Conservation (phyloP, 2,113 vertebrate species). For the Chloropsis cyanopogon region DNA sequence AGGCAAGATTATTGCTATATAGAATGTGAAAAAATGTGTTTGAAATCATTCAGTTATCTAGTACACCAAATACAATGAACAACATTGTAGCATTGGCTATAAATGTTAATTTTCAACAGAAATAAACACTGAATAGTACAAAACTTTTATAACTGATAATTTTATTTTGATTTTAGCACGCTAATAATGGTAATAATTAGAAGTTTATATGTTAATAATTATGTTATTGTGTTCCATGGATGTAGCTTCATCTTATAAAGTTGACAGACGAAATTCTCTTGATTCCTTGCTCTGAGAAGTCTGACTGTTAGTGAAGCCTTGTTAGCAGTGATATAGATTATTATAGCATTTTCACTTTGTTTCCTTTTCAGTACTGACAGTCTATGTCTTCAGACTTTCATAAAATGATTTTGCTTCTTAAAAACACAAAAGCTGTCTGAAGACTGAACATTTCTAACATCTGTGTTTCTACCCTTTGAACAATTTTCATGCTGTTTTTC, state of each 20-base stretch:
- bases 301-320: not conserved
- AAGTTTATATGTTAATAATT: not conserved
- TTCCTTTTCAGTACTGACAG: not conserved
- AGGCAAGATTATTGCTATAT: not conserved
- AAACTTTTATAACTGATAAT: not conserved
- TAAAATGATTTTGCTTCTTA: constrained; percentile 13
- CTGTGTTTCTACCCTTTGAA: constrained; percentile 1
- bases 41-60: not conserved
- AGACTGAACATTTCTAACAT: not conserved
- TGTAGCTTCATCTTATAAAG: not conserved
- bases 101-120: not conserved
- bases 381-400: not conserved
- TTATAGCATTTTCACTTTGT: not conserved
- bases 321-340: not conserved
- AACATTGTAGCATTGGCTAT: not conserved
- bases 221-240: not conserved
- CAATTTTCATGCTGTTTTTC: constrained; percentile 14
- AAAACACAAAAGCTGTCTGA: constrained; percentile 24
- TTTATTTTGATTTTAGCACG: not conserved
- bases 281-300: not conserved
- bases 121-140: not conserved
- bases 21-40: not conserved
- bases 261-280: not conserved
- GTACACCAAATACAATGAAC: not conserved
- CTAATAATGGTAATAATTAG: not conserved